A percentile compares a stretch with the other conserved stretches of the same genome.
phyloP scores from a whole-genome alignment of 2,888 invertebrate genomes.

The Caenorhabditis angaria region DNA sequence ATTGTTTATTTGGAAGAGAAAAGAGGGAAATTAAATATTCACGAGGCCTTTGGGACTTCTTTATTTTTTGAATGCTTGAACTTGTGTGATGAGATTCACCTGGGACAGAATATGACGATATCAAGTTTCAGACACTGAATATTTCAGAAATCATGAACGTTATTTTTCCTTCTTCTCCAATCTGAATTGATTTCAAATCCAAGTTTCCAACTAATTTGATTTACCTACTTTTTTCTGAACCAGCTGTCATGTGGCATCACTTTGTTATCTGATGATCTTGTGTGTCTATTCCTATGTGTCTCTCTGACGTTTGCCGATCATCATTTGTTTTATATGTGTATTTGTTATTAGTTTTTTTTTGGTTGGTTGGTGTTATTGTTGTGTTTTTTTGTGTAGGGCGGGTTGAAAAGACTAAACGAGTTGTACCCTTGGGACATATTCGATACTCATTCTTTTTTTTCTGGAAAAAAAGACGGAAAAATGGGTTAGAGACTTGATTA shows the following conservation, averaged over 20 bases:
- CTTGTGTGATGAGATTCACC: too few species aligned
- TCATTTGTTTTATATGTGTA: slow-evolving; percentile 4
- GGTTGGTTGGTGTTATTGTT: background rate
- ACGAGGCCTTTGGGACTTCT: too few species aligned
- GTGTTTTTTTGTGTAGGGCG: background rate
- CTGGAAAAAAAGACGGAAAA: background rate
- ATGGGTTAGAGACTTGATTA: too few species aligned
- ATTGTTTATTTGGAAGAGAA: too few species aligned
- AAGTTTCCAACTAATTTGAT: background rate
- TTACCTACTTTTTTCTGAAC: background rate
- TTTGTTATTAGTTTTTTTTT: slow-evolving; percentile 4
- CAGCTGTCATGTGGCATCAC: slow-evolving; percentile 4
- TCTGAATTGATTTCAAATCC: background rate
- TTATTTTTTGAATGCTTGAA: too few species aligned
- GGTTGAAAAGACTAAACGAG: background rate
- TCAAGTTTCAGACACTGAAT: too few species aligned
- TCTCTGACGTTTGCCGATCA: slow-evolving; percentile 4
- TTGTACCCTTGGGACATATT: slow-evolving; percentile 4
- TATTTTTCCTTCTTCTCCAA: too few species aligned
- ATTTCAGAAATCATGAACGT: too few species aligned
- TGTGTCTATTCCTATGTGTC: slow-evolving; percentile 2
- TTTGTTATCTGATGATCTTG: slow-evolving; percentile 4
- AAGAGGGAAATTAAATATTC: too few species aligned
- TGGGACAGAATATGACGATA: too few species aligned
- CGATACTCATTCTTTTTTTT: background rate